These are phyloP conservation scores for Podarcis siculus DNA, from an alignment of 2,797 vertebrate species.

Conservation along the genomic window DNA sequence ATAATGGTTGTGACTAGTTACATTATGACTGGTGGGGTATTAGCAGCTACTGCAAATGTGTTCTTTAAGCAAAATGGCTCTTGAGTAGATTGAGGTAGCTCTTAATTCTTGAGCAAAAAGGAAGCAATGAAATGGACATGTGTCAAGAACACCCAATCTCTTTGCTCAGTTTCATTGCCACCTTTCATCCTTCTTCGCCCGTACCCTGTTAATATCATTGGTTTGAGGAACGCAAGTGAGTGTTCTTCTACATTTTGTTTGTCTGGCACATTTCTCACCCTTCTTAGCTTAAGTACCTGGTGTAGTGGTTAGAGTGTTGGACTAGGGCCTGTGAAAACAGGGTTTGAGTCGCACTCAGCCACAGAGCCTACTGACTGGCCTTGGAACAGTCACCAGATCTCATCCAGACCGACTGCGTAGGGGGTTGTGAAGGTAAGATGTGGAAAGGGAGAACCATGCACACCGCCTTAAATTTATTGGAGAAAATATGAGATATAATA, in stretches of 20 bases:
- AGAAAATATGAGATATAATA: too few species aligned
- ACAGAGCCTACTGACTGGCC: too few species aligned
- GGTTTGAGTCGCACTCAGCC: too few species aligned
- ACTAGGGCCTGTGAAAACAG: too few species aligned
- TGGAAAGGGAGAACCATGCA: too few species aligned
- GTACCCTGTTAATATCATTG: neutral
- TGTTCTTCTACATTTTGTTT: too few species aligned
- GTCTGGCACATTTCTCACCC: neutral
- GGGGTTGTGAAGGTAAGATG: too few species aligned
- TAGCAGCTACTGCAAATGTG: neutral
- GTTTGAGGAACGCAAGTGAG: neutral
- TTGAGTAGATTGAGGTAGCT: neutral
- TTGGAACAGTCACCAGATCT: too few species aligned
- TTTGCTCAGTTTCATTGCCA: neutral
- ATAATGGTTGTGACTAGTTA: constrained; percentile 29
- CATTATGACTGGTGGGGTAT: rapidly evolving
- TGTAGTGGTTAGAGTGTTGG: too few species aligned
- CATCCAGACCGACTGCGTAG: too few species aligned
- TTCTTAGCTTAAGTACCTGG: neutral
- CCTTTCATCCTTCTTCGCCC: neutral
- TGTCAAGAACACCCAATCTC: neutral
- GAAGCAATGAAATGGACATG: neutral
- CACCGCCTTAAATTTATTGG: too few species aligned
- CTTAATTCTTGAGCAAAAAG: neutral
- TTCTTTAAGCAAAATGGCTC: constrained; percentile 8